Evolutionary conservation across 2,888 invertebrate genomes (phyloP).

Genomic region (Tinea trinotella): DNA sequence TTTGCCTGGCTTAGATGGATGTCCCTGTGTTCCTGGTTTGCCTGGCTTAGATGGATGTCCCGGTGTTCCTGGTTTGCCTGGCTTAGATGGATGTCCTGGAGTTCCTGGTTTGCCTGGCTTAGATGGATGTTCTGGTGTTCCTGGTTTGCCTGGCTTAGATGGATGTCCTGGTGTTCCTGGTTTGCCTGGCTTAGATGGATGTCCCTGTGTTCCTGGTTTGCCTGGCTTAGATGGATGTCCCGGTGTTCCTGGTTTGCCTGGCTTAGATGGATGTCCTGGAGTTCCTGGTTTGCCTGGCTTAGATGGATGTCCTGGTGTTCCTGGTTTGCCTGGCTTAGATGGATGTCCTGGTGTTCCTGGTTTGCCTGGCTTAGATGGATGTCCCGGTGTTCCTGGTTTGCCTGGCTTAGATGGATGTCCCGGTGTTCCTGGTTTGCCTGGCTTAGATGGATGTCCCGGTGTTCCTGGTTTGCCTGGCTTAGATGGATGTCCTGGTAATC

Average conservation of each 20-base stretch:
- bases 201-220: not conserved
- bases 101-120: constrained; percentile 8
- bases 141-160: constrained; percentile 13
- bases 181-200: not conserved
- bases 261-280: constrained; percentile 19
- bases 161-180: constrained; percentile 19
- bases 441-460: constrained; percentile 19
- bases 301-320: too few relatives aligned
- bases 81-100: constrained; percentile 4
- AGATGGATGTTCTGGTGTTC: constrained; percentile 18
- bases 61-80: constrained; percentile 12
- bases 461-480: constrained; percentile 7
- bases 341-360: constrained; percentile 14
- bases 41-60: not conserved
- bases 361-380: not conserved
- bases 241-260: constrained; percentile 17
- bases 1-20: constrained; percentile 19
- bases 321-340: constrained; percentile 11
- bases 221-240: constrained; percentile 15
- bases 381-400: constrained; percentile 8
- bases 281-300: constrained; percentile 20
- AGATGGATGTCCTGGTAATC: not conserved
- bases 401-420: constrained; percentile 17
- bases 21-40: constrained; percentile 14
- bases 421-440: constrained; percentile 15